These are phyloP conservation scores for Dryococelus australis DNA, from an alignment of 2,888 invertebrate species.

Conservation along the genomic window DNA sequence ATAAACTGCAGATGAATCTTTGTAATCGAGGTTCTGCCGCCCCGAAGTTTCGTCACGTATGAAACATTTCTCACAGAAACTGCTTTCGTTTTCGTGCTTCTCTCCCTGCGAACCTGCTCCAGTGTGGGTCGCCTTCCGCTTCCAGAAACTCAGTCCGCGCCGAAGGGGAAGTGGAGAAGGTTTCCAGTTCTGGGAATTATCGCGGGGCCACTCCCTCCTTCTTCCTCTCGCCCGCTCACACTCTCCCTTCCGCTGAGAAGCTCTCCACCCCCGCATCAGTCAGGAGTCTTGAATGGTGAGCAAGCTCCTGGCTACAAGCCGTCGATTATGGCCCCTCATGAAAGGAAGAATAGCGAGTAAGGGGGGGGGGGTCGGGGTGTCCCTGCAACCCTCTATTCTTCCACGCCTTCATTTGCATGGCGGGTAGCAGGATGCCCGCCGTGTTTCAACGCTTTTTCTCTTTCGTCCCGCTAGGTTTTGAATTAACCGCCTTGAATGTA, in stretches of 20 bases:
- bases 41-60: constrained; percentile 7
- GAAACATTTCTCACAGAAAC: background rate
- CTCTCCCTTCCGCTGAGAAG: too few relatives aligned
- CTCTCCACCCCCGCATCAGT: too few relatives aligned
- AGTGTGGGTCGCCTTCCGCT: background rate
- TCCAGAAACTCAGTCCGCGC: background rate
- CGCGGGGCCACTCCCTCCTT: background rate
- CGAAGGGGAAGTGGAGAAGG: background rate
- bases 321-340: too few relatives aligned
- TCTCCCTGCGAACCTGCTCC: background rate
- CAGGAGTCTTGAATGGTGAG: too few relatives aligned
- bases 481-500: too few relatives aligned
- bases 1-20: background rate
- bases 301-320: too few relatives aligned
- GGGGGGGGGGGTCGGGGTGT: too few relatives aligned
- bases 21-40: background rate
- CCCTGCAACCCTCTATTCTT: background rate
- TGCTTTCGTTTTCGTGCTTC: background rate
- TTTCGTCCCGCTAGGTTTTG: background rate
- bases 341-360: too few relatives aligned
- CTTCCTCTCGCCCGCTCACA: too few relatives aligned
- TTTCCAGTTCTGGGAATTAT: background rate
- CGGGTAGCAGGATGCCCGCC: background rate
- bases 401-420: background rate
- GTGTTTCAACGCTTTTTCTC: background rate